phyloP scores from a whole-genome alignment of 2,113 vertebrate genomes.

The Alethe castanea region DNA sequence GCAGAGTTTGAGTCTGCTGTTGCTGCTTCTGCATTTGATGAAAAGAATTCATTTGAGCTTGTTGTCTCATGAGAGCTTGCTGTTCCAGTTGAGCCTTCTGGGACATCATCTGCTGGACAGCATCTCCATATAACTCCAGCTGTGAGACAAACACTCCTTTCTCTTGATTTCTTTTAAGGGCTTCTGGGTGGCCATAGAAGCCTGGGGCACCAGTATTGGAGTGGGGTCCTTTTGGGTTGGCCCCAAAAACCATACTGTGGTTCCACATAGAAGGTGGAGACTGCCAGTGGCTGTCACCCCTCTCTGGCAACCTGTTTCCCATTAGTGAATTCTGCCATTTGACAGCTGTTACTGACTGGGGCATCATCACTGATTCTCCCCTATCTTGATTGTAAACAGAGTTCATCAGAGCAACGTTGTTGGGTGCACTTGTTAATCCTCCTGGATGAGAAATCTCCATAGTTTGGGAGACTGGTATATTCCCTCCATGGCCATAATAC shows the following conservation, averaged over 20 bases:
- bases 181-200: constrained; percentile 76
- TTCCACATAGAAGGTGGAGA: constrained; percentile 83
- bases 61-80: constrained; percentile 72
- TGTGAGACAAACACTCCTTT: constrained; percentile 77
- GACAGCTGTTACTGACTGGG: constrained; percentile 84
- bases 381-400: constrained; percentile 89
- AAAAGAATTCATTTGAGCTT: constrained; percentile 75
- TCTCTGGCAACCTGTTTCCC: constrained; percentile 82
- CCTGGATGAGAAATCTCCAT: constrained; percentile 75
- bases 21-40: constrained; percentile 81
- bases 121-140: constrained; percentile 81
- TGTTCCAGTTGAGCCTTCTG: constrained; percentile 79
- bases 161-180: constrained; percentile 78
- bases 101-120: constrained; percentile 77
- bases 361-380: constrained; percentile 82
- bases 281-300: constrained; percentile 82
- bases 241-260: constrained; percentile 78
- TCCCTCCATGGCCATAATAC: constrained; percentile 77
- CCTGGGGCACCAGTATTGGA: constrained; percentile 59
- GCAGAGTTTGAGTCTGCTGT: constrained; percentile 80
- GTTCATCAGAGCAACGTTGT: constrained; percentile 81
- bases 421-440: constrained; percentile 71
- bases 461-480: constrained; percentile 68
- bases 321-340: constrained; percentile 80
- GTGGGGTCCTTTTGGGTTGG: constrained; percentile 76